phyloP scores from a whole-genome alignment of 2,888 invertebrate species.

The Andrena fulva region DNA sequence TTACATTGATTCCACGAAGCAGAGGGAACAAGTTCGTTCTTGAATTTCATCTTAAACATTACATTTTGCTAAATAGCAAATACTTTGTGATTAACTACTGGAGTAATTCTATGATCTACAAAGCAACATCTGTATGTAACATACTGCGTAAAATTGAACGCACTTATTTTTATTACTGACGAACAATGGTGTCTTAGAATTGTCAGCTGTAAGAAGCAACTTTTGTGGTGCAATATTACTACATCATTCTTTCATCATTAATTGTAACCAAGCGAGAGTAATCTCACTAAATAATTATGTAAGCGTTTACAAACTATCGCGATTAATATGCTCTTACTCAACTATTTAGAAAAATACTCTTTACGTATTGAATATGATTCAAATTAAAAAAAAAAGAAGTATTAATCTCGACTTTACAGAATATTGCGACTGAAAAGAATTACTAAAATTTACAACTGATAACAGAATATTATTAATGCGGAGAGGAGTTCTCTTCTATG shows the following conservation, averaged over 20 bases:
- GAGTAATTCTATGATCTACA: slow-evolving; percentile 41
- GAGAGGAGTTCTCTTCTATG: slow-evolving; percentile 74
- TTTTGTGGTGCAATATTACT: slow-evolving; percentile 46
- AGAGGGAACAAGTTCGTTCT: neutral
- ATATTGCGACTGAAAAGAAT: slow-evolving; percentile 40
- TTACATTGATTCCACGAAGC: neutral
- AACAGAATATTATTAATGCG: slow-evolving; percentile 37
- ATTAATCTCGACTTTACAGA: slow-evolving; percentile 35
- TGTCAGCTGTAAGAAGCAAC: slow-evolving; percentile 16
- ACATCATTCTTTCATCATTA: slow-evolving; percentile 44
- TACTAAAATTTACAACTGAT: slow-evolving; percentile 45
- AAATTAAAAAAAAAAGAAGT: slow-evolving; percentile 15
- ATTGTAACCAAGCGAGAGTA: slow-evolving; percentile 43
- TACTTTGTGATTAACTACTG: slow-evolving; percentile 29
- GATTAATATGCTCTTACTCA: slow-evolving; percentile 40
- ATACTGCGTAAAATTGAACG: slow-evolving; percentile 43
- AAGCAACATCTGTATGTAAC: slow-evolving; percentile 40
- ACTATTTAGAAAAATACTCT: slow-evolving; percentile 45
- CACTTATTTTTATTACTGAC: slow-evolving; percentile 51
- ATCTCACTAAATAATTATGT: slow-evolving; percentile 49
- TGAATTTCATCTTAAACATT: neutral
- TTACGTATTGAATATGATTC: slow-evolving; percentile 38
- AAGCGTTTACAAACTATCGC: slow-evolving; percentile 45
- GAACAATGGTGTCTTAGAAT: slow-evolving; percentile 26
- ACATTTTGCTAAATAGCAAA: slow-evolving; percentile 19